Conservation (phyloP, 92 coral and sea anemone species). For the Zoanthus sociatus region DNA sequence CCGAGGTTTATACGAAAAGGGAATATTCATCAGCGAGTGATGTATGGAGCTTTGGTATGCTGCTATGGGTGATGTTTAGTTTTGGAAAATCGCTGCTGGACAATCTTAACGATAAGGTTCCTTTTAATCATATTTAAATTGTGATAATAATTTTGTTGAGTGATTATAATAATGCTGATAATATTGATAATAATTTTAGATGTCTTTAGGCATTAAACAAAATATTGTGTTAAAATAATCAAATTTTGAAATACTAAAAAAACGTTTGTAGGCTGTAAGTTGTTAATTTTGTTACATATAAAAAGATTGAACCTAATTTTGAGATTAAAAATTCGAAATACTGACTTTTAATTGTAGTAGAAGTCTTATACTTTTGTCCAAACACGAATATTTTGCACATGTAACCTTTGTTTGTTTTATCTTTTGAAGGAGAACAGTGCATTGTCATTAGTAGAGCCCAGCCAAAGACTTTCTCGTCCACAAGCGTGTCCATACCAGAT, state of each 20-base stretch:
- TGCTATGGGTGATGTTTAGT: constrained; percentile 41
- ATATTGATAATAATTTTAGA: no score
- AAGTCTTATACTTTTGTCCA: not conserved
- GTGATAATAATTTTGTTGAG: no score
- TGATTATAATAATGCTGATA: no score
- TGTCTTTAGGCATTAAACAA: no score
- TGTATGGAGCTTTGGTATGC: constrained; percentile 31
- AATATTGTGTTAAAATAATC: no score
- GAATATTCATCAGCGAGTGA: constrained; percentile 24
- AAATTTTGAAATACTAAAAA: no score
- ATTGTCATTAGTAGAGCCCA: not conserved
- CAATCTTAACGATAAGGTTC: not conserved
- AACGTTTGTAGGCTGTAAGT: no score
- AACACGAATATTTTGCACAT: no score
- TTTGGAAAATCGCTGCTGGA: not conserved
- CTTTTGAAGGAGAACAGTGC: not conserved
- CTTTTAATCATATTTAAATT: not conserved
- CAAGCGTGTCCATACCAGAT: not conserved
- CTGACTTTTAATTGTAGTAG: no score
- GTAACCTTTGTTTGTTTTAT: not conserved
- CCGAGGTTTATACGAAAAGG: not conserved
- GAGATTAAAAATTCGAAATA: no score
- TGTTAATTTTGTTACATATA: no score
- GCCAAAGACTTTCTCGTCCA: constrained; percentile 27
- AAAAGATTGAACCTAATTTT: no score